Conservation (phyloP, 1,140 invertebrate genomes). For the Drosophila trapezifrons region DNA sequence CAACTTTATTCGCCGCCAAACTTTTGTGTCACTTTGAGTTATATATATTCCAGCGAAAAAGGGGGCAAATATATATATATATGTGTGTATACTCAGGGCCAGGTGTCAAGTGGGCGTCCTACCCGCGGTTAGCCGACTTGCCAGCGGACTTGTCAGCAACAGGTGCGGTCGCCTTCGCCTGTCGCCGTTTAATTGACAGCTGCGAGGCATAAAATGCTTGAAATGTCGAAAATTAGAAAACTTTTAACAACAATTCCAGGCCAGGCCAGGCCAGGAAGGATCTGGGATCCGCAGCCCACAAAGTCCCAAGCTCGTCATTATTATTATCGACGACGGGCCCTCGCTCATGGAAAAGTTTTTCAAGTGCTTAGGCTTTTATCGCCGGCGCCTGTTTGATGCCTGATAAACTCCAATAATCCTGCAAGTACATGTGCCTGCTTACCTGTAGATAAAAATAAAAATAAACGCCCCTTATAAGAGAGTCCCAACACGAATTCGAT, state of each 20-base stretch:
- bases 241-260: slow-evolving; percentile 76
- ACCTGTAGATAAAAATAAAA: slow-evolving; percentile 79
- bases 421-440: slow-evolving; percentile 61
- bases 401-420: slow-evolving; percentile 81
- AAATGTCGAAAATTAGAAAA: slow-evolving; percentile 83
- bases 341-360: slow-evolving; percentile 53
- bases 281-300: slow-evolving; percentile 7
- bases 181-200: slow-evolving; percentile 80
- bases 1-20: slow-evolving; percentile 53
- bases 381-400: slow-evolving; percentile 62
- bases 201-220: slow-evolving; percentile 77
- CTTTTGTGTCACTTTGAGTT: slow-evolving; percentile 68
- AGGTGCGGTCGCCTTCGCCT: slow-evolving; percentile 64
- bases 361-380: slow-evolving; percentile 80
- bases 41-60: slow-evolving; percentile 14
- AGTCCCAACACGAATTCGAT: slow-evolving; percentile 77
- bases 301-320: slow-evolving; percentile 49
- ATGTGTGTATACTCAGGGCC: slow-evolving; percentile 6
- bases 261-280: background rate
- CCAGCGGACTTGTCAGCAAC: slow-evolving; percentile 64
- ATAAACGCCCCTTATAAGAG: slow-evolving; percentile 49
- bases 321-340: slow-evolving; percentile 57
- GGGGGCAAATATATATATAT: background rate
- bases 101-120: slow-evolving; percentile 74
- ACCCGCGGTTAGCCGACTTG: slow-evolving; percentile 14